Percentiles rank a stretch among this genome's conserved stretches.
These are phyloP conservation scores for Nicator chloris DNA, from an alignment of 2,113 vertebrate species.

Conservation along the genomic window DNA sequence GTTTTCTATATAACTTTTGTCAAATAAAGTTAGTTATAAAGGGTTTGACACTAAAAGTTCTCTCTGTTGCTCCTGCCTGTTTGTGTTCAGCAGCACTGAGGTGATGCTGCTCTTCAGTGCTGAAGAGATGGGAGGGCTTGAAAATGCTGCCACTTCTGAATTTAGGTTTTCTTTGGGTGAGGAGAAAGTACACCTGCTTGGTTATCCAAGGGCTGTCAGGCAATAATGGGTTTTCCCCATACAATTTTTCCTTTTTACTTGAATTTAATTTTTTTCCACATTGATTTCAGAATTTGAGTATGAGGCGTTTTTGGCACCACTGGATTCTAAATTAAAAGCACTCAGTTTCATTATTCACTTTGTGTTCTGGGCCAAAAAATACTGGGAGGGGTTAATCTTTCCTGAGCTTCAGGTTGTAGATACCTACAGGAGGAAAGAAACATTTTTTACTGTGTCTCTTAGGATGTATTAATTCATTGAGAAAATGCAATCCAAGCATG, in stretches of 20 bases:
- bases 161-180: neutral
- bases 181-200: neutral
- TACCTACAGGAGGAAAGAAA: neutral
- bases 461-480: neutral
- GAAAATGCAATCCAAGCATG: neutral
- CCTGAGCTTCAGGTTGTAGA: neutral
- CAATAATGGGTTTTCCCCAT: neutral
- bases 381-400: neutral
- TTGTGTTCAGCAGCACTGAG: neutral
- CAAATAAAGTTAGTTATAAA: neutral
- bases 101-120: neutral
- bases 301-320: neutral
- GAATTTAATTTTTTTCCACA: neutral
- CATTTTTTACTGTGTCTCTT: neutral
- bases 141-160: neutral
- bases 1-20: neutral
- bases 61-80: neutral
- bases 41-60: neutral
- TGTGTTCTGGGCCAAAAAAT: neutral
- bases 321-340: neutral
- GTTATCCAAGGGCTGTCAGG: neutral
- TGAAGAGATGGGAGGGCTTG: neutral
- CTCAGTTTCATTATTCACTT: neutral
- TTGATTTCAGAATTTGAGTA: neutral
- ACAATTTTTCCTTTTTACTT: neutral